phyloP scores from a whole-genome alignment of 2,797 vertebrate species.

The Hypotaenidia philippensis region DNA sequence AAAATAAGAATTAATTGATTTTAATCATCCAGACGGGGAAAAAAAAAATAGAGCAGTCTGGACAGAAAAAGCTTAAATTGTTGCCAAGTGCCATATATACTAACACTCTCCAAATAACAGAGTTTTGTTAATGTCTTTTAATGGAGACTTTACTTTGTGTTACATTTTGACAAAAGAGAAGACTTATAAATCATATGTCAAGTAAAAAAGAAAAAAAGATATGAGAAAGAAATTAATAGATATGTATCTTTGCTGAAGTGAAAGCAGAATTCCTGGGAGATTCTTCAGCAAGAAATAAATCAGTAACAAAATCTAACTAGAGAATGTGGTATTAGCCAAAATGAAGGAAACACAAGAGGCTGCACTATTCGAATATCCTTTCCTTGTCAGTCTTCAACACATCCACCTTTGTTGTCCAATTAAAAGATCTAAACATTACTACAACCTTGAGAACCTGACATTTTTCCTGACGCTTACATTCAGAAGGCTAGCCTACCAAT shows the following conservation, averaged over 20 bases:
- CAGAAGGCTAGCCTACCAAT: not conserved
- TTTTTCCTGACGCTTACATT: constrained; percentile 17
- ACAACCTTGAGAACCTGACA: not conserved
- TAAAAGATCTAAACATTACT: not conserved
- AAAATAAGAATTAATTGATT: not conserved
- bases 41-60: not conserved
- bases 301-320: not conserved
- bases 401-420: not conserved
- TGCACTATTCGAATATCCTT: not conserved
- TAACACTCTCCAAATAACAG: not conserved
- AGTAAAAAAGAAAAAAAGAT: not conserved
- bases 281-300: not conserved
- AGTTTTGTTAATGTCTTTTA: not conserved
- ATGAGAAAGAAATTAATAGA: not conserved
- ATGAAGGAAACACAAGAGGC: not conserved
- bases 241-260: not conserved
- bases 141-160: not conserved
- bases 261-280: not conserved
- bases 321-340: not conserved
- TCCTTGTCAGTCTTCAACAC: not conserved
- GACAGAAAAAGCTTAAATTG: not conserved
- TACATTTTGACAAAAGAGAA: not conserved
- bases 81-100: not conserved
- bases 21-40: not conserved
- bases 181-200: not conserved